Base-by-base conservation (phyloP, 2,888 invertebrate genomes). In the Helleia helle region DNA sequence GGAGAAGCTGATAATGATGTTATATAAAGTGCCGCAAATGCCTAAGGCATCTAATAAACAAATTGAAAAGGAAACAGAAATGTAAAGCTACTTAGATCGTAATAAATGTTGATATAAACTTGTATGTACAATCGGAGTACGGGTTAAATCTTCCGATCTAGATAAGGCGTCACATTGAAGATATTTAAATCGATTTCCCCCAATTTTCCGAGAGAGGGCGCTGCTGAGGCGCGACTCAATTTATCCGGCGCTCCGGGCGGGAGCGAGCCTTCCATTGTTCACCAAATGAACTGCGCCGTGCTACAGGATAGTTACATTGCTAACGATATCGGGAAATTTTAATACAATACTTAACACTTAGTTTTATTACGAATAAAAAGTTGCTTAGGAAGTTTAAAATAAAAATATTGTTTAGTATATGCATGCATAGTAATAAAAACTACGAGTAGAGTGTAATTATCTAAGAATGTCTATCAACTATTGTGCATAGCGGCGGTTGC, bases 161-260 rank as follows among this genome's bases (percentile, higher is more conserved):
- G 81, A 83, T 81, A 79, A 79, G 72, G 66, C 64, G 61, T 76
- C 76, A 79, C 80, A 80, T 81, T 81, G 64, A 70, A 79, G 80
- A 80, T 79, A 80, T 83, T 81, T 81, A 84, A 84, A 84, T 84
- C 80, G 83, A 84, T 83, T 84, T 81, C 70, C 72, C 71, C 75
- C 80, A 79, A 80, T 84, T 84, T 83, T 77, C 79, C 79, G 72
- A 72, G 73, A 65, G 72, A 67, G 71, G 68, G 75, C 71, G 71
- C 77, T 62, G 69, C 68, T 70, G 64, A 71, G 66, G 65, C 74
- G 58, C 69, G 62, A 77, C 62, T 74, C 77, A 75, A 84, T 84
- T 83, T 84, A 84, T 80, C 74, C 81, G 58, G 73, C 71, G 71
- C 67, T 62, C 43, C 65, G 67, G 71, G 68, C 70, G 62, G 71